Conservation (phyloP, 2,797 vertebrate species). For the Ibycter americanus region DNA sequence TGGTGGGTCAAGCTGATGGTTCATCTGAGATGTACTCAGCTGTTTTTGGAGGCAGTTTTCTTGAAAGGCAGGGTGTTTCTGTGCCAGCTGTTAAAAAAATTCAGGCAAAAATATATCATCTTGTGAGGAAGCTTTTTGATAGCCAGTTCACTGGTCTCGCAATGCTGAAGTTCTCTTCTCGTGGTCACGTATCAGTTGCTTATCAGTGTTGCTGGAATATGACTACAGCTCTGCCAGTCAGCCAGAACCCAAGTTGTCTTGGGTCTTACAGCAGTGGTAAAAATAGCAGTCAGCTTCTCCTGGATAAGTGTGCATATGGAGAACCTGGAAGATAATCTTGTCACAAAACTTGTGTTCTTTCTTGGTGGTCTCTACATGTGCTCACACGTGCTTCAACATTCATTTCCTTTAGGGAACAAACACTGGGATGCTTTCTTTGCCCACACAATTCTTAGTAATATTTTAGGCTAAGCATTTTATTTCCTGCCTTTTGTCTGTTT, state of each 20-base stretch:
- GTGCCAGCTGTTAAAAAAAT: not conserved
- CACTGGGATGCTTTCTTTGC: not conserved
- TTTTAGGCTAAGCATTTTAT: not conserved
- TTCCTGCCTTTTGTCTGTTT: not conserved
- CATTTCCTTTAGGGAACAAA: not conserved
- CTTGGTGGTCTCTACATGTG: not conserved
- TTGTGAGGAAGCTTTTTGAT: not conserved
- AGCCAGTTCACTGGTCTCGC: not conserved
- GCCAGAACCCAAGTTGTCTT: not conserved
- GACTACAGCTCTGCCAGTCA: not conserved
- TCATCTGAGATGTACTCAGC: not conserved
- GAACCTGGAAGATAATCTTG: not conserved
- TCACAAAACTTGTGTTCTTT: not conserved
- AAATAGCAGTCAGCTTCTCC: not conserved
- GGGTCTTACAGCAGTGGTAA: not conserved
- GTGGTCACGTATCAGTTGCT: not conserved
- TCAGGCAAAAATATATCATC: not conserved
- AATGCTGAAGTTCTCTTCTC: not conserved
- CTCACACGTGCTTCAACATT: not conserved
- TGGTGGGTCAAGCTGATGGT: not conserved
- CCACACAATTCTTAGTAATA: not conserved
- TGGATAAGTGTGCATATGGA: not conserved
- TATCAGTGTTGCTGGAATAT: not conserved
- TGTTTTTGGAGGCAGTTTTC: not conserved
- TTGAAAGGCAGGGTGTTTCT: not conserved